A percentile compares a stretch with the other conserved stretches of the same genome.
Evolutionary conservation across 92 coral and sea anemone species (phyloP).

Genomic region (Isaurus tuberculatus): DNA sequence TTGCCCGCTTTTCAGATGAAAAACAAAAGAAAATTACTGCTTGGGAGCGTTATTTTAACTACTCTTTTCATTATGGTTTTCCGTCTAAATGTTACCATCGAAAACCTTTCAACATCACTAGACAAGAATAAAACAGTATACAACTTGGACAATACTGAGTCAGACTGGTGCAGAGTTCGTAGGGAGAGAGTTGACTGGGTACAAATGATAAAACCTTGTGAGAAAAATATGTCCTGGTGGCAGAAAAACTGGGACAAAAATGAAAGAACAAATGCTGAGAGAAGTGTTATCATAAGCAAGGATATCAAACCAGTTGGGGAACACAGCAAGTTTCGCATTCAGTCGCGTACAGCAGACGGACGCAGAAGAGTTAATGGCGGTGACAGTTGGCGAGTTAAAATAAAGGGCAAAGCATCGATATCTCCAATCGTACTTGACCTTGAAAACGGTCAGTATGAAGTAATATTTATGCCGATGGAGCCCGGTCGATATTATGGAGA

Average conservation of each 20-base stretch:
- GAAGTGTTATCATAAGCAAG: slow-evolving; percentile 23
- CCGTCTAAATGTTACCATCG: neutral
- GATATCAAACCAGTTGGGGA: slow-evolving; percentile 58
- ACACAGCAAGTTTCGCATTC: slow-evolving; percentile 56
- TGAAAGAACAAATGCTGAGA: slow-evolving; percentile 49
- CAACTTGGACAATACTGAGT: slow-evolving; percentile 10
- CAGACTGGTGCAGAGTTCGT: slow-evolving; percentile 71
- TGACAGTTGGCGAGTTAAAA: slow-evolving; percentile 64
- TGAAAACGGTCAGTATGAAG: slow-evolving; percentile 63
- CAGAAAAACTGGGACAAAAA: slow-evolving; percentile 46
- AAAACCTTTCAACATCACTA: neutral
- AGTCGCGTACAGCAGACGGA: slow-evolving; percentile 47
- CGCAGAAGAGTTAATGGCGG: slow-evolving; percentile 47
- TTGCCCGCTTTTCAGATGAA: slow-evolving; percentile 17
- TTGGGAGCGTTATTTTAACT: neutral
- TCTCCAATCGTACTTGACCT: slow-evolving; percentile 61
- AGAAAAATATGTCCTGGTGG: slow-evolving; percentile 59
- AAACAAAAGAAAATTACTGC: neutral
- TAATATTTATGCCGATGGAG: slow-evolving; percentile 51
- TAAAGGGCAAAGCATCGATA: slow-evolving; percentile 49
- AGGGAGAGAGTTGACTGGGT: slow-evolving; percentile 58
- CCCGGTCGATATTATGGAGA: slow-evolving; percentile 55
- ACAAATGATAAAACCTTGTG: slow-evolving; percentile 58
- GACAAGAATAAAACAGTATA: neutral
- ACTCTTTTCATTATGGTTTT: neutral